phyloP scores from a whole-genome alignment of 2,888 invertebrate species.

The Terebella lapidaria region DNA sequence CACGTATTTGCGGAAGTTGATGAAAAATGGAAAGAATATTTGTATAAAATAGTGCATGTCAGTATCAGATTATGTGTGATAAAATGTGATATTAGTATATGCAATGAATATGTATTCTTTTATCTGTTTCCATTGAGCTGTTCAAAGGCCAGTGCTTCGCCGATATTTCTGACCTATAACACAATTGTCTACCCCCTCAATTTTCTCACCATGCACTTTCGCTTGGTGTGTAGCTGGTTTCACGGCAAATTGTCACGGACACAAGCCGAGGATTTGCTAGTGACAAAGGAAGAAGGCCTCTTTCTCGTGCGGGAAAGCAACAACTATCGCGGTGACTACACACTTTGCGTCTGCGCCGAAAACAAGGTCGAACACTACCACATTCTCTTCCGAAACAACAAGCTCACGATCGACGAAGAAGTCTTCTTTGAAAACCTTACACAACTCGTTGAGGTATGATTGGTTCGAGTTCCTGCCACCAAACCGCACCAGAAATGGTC shows the following conservation, averaged over 20 bases:
- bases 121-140: too few relatives aligned
- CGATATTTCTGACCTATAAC: not conserved
- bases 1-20: too few relatives aligned
- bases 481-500: too few relatives aligned
- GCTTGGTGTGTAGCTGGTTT: constrained; percentile 97
- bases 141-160: too few relatives aligned
- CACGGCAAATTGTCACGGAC: constrained; percentile 96
- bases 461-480: too few relatives aligned
- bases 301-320: constrained; percentile 97
- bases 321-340: constrained; percentile 98
- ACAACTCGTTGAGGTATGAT: constrained; percentile 79
- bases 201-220: not conserved
- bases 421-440: constrained; percentile 94
- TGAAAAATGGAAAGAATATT: too few relatives aligned
- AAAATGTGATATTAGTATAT: too few relatives aligned
- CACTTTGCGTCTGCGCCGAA: constrained; percentile 84
- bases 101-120: too few relatives aligned
- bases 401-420: constrained; percentile 96
- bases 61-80: too few relatives aligned
- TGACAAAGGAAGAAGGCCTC: constrained; percentile 62
- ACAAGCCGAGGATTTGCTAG: constrained; percentile 81
- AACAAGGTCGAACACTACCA: constrained; percentile 85
- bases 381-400: constrained; percentile 76
- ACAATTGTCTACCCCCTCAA: too few relatives aligned
- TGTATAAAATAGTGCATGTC: too few relatives aligned